Percentiles rank a stretch among this genome's conserved stretches.
phyloP scores from a whole-genome alignment of 2,888 invertebrate genomes.

The Cyclophora punctaria region DNA sequence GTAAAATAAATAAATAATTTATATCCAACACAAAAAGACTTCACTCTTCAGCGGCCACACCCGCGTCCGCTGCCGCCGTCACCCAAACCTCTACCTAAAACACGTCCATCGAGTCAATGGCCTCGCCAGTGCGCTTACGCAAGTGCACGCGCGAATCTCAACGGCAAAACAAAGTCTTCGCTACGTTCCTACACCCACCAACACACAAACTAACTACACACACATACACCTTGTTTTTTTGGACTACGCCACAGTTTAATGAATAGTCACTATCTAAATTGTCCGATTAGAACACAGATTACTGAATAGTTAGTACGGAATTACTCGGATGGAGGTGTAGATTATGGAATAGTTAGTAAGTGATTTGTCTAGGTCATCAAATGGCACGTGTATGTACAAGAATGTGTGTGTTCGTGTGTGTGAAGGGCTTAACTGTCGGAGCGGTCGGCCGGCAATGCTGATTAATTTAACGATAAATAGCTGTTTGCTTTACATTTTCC shows the following conservation, averaged over 20 bases:
- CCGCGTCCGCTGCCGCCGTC: conserved; percentile 24
- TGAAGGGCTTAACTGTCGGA: conserved; percentile 55
- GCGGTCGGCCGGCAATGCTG: conserved; percentile 55
- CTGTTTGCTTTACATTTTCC: conserved; percentile 51
- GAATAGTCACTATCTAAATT: no score
- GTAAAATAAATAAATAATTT: no score
- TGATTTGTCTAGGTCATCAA: neutral
- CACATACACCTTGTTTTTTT: conserved; percentile 29
- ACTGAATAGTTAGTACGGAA: conserved; percentile 1
- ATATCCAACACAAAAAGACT: no score
- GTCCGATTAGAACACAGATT: neutral
- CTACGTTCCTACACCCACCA: conserved; percentile 35
- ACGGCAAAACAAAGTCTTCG: conserved; percentile 68
- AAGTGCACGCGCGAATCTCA: conserved; percentile 73
- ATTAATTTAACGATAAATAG: conserved; percentile 62
- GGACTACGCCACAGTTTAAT: conserved; percentile 32
- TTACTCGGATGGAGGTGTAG: neutral
- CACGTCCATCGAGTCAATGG: conserved; percentile 55
- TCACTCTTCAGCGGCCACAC: conserved; percentile 13
- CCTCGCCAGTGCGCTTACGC: conserved; percentile 70
- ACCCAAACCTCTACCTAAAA: conserved; percentile 7
- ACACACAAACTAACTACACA: conserved; percentile 18
- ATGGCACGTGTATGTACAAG: neutral
- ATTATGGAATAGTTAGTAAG: conserved; percentile 1
- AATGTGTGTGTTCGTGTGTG: conserved; percentile 30